Evolutionary conservation across 2,113 vertebrate genomes (phyloP), one percentile per base, ranked within the genome.

Genomic region (Cavia porcellus): DNA sequence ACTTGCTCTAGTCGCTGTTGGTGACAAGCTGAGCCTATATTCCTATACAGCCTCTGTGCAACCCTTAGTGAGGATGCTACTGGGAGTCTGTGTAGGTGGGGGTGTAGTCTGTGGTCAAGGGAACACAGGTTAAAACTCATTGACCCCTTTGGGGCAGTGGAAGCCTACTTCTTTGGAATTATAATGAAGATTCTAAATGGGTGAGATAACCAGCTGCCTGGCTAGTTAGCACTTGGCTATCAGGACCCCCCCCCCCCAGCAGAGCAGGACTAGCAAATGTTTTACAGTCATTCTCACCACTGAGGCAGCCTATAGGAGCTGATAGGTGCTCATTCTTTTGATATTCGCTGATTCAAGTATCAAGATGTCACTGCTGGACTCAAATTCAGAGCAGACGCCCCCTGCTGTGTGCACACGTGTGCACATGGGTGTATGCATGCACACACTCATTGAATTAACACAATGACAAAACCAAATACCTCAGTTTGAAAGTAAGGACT

Each of bases 121-220:
- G 81, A n/a, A n/a, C n/a, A 50, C 30, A 52, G 52, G 17, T 2
- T n/a, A 82, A 62, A 92, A 74, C 70, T 92, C 94, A 80, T 85
- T 77, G 83, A 35, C 8, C 19, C 61, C 52, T 35, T 72, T 62
- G 87, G 84, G 77, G 61, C 8, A 96, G 84, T 57, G 4, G 61
- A 28, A 59, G 80, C 81, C 25, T 55, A 7, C 32, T 1, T 72
- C 35, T 86, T 83, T 64, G 75, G 38, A 20, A 64, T 86, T 52
- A 19, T 17, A 79, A 79, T 35, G 19, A 35, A 91, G 70, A 15
- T 55, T 96, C 24, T 93, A 72, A 55, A 24, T 81, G 42, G 95
- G 52, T 9, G 68, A 85, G 45, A n/a, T 47, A 77, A 38, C 75
- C 59, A 61, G 52, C 64, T n/a, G 7, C n/a, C 30, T 0, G 5